Conservation (phyloP, 1,140 invertebrate species). For the Drosophila mayri region DNA sequence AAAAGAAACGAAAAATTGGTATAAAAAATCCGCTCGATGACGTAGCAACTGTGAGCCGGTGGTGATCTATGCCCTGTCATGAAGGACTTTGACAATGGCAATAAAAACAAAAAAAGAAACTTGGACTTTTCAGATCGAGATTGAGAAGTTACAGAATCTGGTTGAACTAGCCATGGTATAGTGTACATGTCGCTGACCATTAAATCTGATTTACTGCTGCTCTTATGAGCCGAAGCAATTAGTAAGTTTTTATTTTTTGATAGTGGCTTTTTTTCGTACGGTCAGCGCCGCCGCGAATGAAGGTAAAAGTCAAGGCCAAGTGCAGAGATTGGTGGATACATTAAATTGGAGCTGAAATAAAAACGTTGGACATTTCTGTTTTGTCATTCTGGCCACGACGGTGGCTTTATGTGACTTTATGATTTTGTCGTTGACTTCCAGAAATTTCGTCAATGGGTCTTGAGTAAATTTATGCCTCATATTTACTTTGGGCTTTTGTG, state of each 20-base stretch:
- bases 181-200: constrained; percentile 40
- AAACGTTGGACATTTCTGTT: constrained; percentile 4
- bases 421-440: constrained; percentile 26
- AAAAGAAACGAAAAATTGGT: constrained; percentile 16
- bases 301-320: constrained; percentile 76
- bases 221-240: constrained; percentile 54
- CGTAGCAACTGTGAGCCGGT: constrained; percentile 58
- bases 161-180: neutral
- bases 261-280: constrained; percentile 23
- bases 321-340: constrained; percentile 18
- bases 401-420: constrained; percentile 13
- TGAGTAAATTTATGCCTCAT: constrained; percentile 25
- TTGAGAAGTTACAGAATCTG: constrained; percentile 19
- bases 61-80: constrained; percentile 50
- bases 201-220: constrained; percentile 52
- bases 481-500: constrained; percentile 40
- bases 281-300: constrained; percentile 28
- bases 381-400: constrained; percentile 7
- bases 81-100: constrained; percentile 62
- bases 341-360: constrained; percentile 6
- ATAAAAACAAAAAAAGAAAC: constrained; percentile 13
- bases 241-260: constrained; percentile 49
- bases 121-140: neutral
- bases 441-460: constrained; percentile 55
- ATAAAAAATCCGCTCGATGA: constrained; percentile 39